Base-by-base conservation (phyloP, 1,140 invertebrate genomes). In the Lasioglossum albipes region DNA sequence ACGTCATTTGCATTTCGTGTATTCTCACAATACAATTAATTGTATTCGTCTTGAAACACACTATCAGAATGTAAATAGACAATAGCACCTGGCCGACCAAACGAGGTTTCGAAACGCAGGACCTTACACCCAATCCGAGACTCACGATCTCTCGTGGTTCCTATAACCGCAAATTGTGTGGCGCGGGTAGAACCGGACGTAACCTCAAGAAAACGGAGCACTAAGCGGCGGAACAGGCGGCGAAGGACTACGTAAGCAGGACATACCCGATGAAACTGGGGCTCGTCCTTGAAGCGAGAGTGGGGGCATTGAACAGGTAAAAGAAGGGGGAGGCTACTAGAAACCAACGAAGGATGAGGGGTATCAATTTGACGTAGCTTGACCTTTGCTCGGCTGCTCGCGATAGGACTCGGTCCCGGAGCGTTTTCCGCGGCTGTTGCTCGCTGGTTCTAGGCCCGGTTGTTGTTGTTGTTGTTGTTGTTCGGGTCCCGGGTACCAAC, bases 161-260 rank as follows among this genome's bases (percentile, higher is more conserved):
- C 49, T 67, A 81, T 85, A 82, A 85, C 71, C 84, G 75, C 83
- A 82, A 86, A 86, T 86, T 79, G 83, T 86, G 54, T 81, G 61
- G 59, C 79, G 75, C 74, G 75, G 79, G 79, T 82, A 86, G 83
- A 2, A 5, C 36, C 36, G 36, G 75, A 86, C 84, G 83, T 85
- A 79, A 82, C 83, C 83, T 85, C 83, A 79, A 85, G 70, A 75
- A 82, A 86, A 70, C 61, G 52, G 79, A 41, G 36, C 36, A 36
- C 42, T 64, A 77, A 49, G 54, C 18, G 6, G 49, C 5, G 7
- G 4, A 31, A 31, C 41, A 12, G 9, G 36, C 36, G 54, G 71
- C 78, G 70, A 65, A 82, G 59, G 31, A 79, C 20, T 18, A 36
- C 5, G 36, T 36, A 5, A 57, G 0, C 13, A 31, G 22, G 16